Evolutionary conservation across 2,113 vertebrate genomes (phyloP), one percentile per base, ranked within the genome.

Genomic region (Hiodon tergisus): DNA sequence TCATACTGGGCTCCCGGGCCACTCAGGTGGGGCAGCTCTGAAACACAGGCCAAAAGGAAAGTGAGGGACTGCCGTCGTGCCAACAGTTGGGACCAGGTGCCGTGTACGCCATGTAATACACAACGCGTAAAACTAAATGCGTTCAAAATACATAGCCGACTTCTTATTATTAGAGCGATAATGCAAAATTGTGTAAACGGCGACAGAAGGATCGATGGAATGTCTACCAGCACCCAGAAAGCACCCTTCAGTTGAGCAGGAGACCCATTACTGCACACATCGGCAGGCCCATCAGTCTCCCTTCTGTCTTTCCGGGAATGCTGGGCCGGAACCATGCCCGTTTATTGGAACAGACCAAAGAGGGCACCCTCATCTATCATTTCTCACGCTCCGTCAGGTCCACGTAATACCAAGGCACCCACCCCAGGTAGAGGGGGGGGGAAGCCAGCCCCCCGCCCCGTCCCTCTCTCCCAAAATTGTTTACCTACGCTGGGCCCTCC

Each of bases 1-100:
- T 98, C 96, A 98, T 98, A 93, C 89, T 95, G 94, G 85, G 93
- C 89, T 88, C 90, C 90, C 88, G 91, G 83, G 88, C 92, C 92
- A 87, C 93, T 89, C 88, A 91, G 94, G 77, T 81, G 79, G 74
- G 82, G 86, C 85, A 79, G 90, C 90, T 96, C 96, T 98, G 87
- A 51, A 85, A 88, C 81, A 85, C 76, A 91, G 53, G 14, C 84
- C 84, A 77, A 89, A 61, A 53, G 68, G 46, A 48, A 17, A 59
- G 60, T 5, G 14, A 16, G 53, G 6, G 31, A 8, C 52, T 8
- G 3, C 61, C 13, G 61, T n/a, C 16, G 16, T 7, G 4, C 54
- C 7, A 55, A 55, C 4, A 55, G 54, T 55, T 55, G 4, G 7
- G 54, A 4, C 54, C 31, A 31, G 31, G 31, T 31, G 31, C 31